Conservation (phyloP, 2,113 vertebrate genomes). For the Thryonomys swinderianus region DNA sequence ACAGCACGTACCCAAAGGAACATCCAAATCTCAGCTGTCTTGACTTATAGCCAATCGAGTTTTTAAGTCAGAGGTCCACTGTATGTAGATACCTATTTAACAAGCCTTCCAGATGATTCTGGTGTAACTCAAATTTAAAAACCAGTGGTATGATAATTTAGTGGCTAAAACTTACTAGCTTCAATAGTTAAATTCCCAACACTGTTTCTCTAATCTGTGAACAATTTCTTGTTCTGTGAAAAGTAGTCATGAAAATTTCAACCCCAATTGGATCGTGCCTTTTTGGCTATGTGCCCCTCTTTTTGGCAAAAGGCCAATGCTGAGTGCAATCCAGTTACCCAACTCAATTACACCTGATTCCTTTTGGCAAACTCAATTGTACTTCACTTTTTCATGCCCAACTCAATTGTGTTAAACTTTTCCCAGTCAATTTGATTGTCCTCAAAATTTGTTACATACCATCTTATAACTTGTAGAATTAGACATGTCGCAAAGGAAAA, state of each 20-base stretch:
- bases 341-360: slow-evolving; percentile 73
- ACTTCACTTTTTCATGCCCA: slow-evolving; percentile 67
- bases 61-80: too few relatives aligned
- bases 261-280: slow-evolving; percentile 43
- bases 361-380: slow-evolving; percentile 78
- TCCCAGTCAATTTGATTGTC: slow-evolving; percentile 75
- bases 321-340: slow-evolving; percentile 61
- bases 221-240: neutral
- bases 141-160: neutral
- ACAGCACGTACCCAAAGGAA: too few relatives aligned
- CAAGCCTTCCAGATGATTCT: neutral
- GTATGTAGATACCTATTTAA: neutral
- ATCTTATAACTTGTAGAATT: slow-evolving; percentile 63
- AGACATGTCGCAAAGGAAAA: neutral
- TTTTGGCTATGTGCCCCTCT: slow-evolving; percentile 54
- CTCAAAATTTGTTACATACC: slow-evolving; percentile 57
- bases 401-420: slow-evolving; percentile 73
- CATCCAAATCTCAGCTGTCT: too few relatives aligned
- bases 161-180: neutral
- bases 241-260: slow-evolving; percentile 57
- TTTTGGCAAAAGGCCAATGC: slow-evolving; percentile 72
- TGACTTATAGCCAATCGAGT: too few relatives aligned
- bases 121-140: neutral
- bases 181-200: neutral
- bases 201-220: slow-evolving; percentile 9